A percentile compares a stretch with the other conserved stretches of the same genome.
Conservation (phyloP, 2,797 vertebrate species). For the Lagorchestes hirsutus region DNA sequence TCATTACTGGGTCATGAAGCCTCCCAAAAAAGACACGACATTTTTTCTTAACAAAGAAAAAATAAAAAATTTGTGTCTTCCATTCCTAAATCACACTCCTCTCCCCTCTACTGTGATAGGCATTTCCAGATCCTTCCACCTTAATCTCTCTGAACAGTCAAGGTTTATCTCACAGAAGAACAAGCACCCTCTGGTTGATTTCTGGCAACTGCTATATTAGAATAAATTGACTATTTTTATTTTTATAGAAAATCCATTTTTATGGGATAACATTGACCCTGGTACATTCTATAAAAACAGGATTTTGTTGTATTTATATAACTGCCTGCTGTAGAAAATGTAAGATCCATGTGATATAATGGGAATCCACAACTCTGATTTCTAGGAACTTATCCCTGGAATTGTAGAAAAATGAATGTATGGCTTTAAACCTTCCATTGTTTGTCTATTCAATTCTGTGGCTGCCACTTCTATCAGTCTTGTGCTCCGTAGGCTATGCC, state of each 20-base stretch:
- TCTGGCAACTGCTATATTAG: background rate
- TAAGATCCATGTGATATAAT: background rate
- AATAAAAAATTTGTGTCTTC: background rate
- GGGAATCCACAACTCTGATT: background rate
- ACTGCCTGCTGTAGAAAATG: constrained; percentile 22
- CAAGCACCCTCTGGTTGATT: background rate
- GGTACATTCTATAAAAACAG: background rate
- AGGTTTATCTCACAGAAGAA: background rate
- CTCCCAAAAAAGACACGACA: constrained; percentile 55
- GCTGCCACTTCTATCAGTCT: background rate
- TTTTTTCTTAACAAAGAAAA: constrained; percentile 46
- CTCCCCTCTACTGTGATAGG: background rate
- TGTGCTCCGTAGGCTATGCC: background rate
- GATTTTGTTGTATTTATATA: constrained; percentile 39
- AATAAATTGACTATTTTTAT: background rate
- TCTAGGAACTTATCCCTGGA: constrained; percentile 18
- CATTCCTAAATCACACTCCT: background rate
- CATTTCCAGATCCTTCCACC: background rate
- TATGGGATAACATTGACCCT: background rate
- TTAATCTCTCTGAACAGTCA: background rate
- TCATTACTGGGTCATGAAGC: constrained; percentile 3
- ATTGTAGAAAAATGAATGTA: background rate
- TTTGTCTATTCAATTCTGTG: background rate
- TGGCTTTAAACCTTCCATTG: background rate
- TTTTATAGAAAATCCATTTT: background rate